Percentiles rank a stretch among this genome's conserved stretches.
These are phyloP conservation scores for Calypte anna DNA, from an alignment of 2,113 vertebrate genomes.

Conservation along the genomic window DNA sequence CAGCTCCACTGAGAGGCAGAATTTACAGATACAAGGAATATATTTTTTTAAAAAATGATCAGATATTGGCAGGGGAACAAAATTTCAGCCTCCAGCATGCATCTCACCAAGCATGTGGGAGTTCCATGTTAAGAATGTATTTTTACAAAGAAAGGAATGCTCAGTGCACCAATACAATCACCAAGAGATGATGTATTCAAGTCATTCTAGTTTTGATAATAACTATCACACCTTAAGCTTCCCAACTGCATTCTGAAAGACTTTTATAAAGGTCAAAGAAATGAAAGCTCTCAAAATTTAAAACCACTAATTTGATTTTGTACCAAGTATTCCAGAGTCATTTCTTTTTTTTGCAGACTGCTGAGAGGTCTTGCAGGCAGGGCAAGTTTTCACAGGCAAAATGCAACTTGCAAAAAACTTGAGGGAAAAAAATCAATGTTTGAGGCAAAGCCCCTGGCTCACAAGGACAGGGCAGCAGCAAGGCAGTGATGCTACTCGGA, in stretches of 20 bases:
- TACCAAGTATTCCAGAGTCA: background rate
- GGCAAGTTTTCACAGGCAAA: background rate
- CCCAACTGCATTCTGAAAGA: background rate
- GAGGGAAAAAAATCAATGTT: background rate
- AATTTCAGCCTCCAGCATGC: background rate
- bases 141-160: slow-evolving; percentile 10
- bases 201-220: background rate
- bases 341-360: background rate
- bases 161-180: background rate
- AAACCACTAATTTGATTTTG: background rate
- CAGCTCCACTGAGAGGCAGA: background rate
- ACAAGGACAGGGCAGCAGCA: background rate
- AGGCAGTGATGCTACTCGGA: background rate
- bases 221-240: background rate
- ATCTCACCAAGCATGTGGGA: background rate
- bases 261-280: background rate
- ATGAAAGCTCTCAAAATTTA: background rate
- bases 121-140: background rate
- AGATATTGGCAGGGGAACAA: background rate
- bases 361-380: background rate
- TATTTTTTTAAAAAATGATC: background rate
- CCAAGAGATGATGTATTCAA: background rate
- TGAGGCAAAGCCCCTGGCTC: background rate
- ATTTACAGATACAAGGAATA: background rate
- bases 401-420: background rate